Base-by-base conservation (phyloP, 2,888 invertebrate species). In the Andrena chrysosceles region DNA sequence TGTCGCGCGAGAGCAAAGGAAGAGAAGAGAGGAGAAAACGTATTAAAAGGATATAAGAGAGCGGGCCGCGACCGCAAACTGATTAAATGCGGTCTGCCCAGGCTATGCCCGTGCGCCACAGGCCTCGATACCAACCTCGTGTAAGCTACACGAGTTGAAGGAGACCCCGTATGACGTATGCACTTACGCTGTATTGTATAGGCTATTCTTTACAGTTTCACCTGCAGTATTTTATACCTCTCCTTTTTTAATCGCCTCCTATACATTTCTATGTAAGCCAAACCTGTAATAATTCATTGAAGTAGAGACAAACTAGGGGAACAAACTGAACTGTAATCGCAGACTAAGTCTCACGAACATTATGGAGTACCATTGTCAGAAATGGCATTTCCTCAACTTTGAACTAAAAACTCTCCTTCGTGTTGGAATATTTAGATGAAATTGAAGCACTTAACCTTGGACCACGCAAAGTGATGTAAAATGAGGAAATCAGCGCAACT, bases 31-130 rank as follows among this genome's bases (percentile, higher is more conserved):
- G 73, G 75, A 88, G 85, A 84, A 88, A 85, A 83, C 79, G 88
- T 86, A 86, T 89, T 89, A 90, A 90, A 90, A 89, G 85, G 88
- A 89, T 85, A 84, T 90, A 89, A 89, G 91, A 89, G 88, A 88
- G 83, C 87, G 91, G 85, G 77, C 88, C 84, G 85, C 88, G 88
- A 93, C 93, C 93, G 87, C 93, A 93, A 92, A 91, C 93, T 93
- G 93, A 93, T 93, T 93, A 93, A 93, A 93, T 93, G 93, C 91
- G 93, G 93, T 92, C 87, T 88, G 76, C 81, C 74, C 84, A 60
- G 70, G 74, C 56, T 84, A 68, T 69, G 82, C 68, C 75, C 70
- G 70, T 72, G 63, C 64, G 81, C 68, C 84, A 68, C 72, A 80
- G 56, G 42, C 42, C 68, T 67, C 81, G 73, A 63, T 81, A 80